phyloP scores from a whole-genome alignment of 1,140 invertebrate genomes.

The Gryllus bimaculatus region DNA sequence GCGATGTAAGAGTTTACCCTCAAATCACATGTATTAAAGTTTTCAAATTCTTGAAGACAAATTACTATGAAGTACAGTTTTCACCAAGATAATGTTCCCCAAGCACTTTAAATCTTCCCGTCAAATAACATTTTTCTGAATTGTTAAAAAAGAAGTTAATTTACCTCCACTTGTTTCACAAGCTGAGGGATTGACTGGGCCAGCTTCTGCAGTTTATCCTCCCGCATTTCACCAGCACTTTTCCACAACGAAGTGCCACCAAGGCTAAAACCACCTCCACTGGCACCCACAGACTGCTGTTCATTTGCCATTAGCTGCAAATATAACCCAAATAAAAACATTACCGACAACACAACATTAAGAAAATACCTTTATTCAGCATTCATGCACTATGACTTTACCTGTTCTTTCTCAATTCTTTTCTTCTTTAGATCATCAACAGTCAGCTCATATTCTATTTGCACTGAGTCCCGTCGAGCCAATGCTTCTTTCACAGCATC shows the following conservation, averaged over 20 bases:
- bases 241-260: conserved; percentile 43
- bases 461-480: conserved; percentile 53
- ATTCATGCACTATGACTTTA: conserved; percentile 28
- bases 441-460: conserved; percentile 56
- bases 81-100: no score
- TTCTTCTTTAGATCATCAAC: conserved; percentile 54
- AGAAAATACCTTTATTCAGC: no score
- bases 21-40: no score
- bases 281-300: conserved; percentile 11
- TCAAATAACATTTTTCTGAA: no score
- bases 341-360: no score
- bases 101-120: no score
- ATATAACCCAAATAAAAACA: conserved; percentile 16
- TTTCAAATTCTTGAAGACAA: no score
- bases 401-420: conserved; percentile 54
- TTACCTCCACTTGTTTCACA: conserved; percentile 44
- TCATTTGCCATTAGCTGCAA: conserved; percentile 26
- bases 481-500: conserved; percentile 60
- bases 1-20: no score
- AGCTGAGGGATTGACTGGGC: conserved; percentile 42
- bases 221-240: conserved; percentile 36
- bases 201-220: conserved; percentile 48
- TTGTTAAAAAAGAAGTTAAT: no score
- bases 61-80: no score
- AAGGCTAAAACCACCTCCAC: conserved; percentile 11